Evolutionary conservation across 2,113 vertebrate genomes (phyloP).

Genomic region (Cheirogaleus medius): DNA sequence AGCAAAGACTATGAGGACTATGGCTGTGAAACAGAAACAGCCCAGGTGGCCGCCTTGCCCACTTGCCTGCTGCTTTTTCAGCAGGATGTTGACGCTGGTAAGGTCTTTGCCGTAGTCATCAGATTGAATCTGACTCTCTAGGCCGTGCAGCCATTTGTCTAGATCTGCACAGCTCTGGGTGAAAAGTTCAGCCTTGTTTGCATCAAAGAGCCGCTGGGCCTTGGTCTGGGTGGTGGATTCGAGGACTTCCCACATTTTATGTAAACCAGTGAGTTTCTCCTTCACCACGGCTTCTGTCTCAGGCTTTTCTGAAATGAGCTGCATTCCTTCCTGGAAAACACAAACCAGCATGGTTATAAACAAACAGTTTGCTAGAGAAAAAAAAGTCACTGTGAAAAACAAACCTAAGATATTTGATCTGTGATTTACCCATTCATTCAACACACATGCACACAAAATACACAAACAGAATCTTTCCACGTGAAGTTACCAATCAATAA

Average conservation of each 20-base stretch:
- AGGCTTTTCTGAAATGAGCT: constrained; percentile 95
- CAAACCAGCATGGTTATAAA: constrained; percentile 40
- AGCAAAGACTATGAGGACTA: background rate
- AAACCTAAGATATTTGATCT: background rate
- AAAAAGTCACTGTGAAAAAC: background rate
- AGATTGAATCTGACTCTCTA: constrained; percentile 97
- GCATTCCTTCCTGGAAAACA: constrained; percentile 91
- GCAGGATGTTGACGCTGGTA: constrained; percentile 97
- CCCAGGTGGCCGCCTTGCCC: fast-evolving
- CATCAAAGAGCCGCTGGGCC: constrained; percentile 97
- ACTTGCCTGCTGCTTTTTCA: constrained; percentile 97
- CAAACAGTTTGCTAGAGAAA: background rate
- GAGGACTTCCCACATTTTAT: constrained; percentile 93
- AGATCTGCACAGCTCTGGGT: constrained; percentile 97
- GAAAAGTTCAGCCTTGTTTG: constrained; percentile 97
- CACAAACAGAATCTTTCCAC: background rate
- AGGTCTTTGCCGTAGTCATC: constrained; percentile 98
- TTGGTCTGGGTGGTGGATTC: constrained; percentile 98
- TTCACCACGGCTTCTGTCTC: constrained; percentile 93
- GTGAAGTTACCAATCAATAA: background rate
- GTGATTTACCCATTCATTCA: background rate
- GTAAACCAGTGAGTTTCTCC: constrained; percentile 92
- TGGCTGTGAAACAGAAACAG: background rate
- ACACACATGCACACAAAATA: background rate
- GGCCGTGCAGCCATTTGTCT: constrained; percentile 94